Base-by-base conservation (phyloP, 1,140 invertebrate species). In the Heliconius congener region DNA sequence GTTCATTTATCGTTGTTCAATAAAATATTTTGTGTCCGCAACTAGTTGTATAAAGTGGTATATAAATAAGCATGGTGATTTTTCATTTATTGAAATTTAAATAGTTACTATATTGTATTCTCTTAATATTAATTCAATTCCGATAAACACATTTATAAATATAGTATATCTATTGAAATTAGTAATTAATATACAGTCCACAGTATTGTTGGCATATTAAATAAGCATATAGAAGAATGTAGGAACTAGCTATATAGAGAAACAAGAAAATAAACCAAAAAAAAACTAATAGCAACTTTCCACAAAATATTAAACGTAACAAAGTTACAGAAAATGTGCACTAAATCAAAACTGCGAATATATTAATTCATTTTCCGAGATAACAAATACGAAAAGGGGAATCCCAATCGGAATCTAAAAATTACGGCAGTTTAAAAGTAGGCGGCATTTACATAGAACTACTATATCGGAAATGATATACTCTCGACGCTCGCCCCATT, bases 361-460 rank as follows among this genome's bases (percentile, higher is more conserved):
- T 84, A 93, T 91, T 93, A 90, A 89, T 91, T 93, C 85, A 88
- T 90, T 91, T 88, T 80, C 76, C 72, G 81, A 91, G 92, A 93
- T 94, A 93, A 93, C 89, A 92, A 92, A 94, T 93, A 90, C 87
- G 81, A 74, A 77, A 81, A 90, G 91, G 92, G 91, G 92, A 89
- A 89, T 89, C 87, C 82, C 84, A 87, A 93, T 91, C 93, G 91
- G 93, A 94, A 93, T 90, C 86, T 91, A 93, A 94, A 93, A 94
- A 94, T 94, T 94, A 94, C 88, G 90, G 86, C 90, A 93, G 91
- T 94, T 94, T 94, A 94, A 93, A 94, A 94, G 91, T 94, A 93
- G 93, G 93, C 90, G 79, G 72, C 91, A 93, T 94, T 93, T 92
- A 91, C 93, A 94, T 94, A 91, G 91, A 94, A 94, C 91, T 90